Evolutionary conservation across 2,888 invertebrate genomes (phyloP).

Genomic region (Euplexia lucipara): DNA sequence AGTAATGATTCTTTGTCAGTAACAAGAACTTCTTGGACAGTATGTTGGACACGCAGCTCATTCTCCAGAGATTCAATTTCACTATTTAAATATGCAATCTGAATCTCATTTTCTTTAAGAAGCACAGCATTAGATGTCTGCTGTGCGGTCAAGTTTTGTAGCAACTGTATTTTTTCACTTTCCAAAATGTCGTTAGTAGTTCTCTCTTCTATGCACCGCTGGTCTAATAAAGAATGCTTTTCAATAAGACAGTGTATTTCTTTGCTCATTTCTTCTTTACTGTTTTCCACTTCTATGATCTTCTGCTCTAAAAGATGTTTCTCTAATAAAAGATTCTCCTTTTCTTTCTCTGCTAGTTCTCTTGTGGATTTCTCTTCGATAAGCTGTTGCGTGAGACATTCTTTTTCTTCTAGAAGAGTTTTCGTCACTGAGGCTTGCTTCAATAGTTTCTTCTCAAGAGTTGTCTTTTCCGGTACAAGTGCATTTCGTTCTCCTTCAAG

Average conservation of each 20-base stretch:
- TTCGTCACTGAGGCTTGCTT: constrained; percentile 57
- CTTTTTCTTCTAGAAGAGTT: constrained; percentile 65
- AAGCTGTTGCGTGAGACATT: constrained; percentile 72
- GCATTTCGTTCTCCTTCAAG: constrained; percentile 63
- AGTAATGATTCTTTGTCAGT: constrained; percentile 61
- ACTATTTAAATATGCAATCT: constrained; percentile 30
- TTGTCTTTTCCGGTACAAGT: constrained; percentile 52
- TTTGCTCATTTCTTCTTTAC: constrained; percentile 47
- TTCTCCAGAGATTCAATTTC: constrained; percentile 52
- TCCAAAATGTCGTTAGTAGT: constrained; percentile 40
- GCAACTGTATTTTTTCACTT: constrained; percentile 50
- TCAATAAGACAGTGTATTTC: constrained; percentile 43
- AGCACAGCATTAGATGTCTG: constrained; percentile 37
- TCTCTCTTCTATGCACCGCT: constrained; percentile 38
- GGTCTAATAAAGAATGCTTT: constrained; percentile 43
- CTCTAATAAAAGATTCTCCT: constrained; percentile 59
- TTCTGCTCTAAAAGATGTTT: constrained; percentile 60
- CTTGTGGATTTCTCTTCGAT: constrained; percentile 71
- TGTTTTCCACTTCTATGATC: constrained; percentile 43
- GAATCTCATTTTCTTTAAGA: constrained; percentile 50
- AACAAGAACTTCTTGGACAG: constrained; percentile 53
- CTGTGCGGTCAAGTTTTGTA: constrained; percentile 49
- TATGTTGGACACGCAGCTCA: constrained; percentile 41
- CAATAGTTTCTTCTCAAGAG: constrained; percentile 53
- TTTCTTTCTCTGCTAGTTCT: constrained; percentile 71